Percentiles rank a stretch among this genome's conserved stretches.
These are phyloP conservation scores for Plemyria rubiginata DNA, from an alignment of 2,888 invertebrate species.

Conservation along the genomic window DNA sequence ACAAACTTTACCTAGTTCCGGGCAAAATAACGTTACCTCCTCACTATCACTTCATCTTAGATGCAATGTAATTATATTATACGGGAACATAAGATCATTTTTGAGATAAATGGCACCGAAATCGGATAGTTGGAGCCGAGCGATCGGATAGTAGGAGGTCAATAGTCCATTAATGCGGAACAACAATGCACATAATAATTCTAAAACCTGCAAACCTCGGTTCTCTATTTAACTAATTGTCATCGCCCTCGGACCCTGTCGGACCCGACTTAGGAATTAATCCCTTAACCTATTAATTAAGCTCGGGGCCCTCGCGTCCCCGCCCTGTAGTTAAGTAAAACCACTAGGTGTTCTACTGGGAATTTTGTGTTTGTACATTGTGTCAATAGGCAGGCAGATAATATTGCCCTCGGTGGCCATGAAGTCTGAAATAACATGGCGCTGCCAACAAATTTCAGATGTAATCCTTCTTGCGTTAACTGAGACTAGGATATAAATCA, in stretches of 20 bases:
- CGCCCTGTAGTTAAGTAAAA: slow-evolving; percentile 25
- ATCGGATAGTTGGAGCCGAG: too few species aligned
- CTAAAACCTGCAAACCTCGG: slow-evolving; percentile 14
- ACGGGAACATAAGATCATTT: too few species aligned
- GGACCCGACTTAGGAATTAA: slow-evolving; percentile 35
- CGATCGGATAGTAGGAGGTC: neutral
- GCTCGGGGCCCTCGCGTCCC: slow-evolving; percentile 18
- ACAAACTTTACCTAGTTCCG: too few species aligned
- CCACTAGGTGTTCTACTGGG: slow-evolving; percentile 12
- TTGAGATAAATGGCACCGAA: too few species aligned
- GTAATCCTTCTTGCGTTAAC: neutral
- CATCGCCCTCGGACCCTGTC: slow-evolving; percentile 29
- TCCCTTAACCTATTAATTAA: slow-evolving; percentile 38
- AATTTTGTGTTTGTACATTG: slow-evolving; percentile 12
- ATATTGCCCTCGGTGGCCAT: neutral
- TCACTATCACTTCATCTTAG: too few species aligned
- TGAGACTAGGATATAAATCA: too few species aligned
- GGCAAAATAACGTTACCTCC: too few species aligned
- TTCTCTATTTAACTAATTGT: slow-evolving; percentile 31
- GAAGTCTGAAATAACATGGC: neutral
- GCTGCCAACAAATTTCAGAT: neutral
- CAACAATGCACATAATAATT: slow-evolving; percentile 10
- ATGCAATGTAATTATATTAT: too few species aligned
- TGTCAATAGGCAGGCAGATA: neutral
- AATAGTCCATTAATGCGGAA: neutral